A percentile compares a stretch with the other conserved stretches of the same genome.
phyloP scores from a whole-genome alignment of 2,113 vertebrate genomes.

The Tinamus guttatus region DNA sequence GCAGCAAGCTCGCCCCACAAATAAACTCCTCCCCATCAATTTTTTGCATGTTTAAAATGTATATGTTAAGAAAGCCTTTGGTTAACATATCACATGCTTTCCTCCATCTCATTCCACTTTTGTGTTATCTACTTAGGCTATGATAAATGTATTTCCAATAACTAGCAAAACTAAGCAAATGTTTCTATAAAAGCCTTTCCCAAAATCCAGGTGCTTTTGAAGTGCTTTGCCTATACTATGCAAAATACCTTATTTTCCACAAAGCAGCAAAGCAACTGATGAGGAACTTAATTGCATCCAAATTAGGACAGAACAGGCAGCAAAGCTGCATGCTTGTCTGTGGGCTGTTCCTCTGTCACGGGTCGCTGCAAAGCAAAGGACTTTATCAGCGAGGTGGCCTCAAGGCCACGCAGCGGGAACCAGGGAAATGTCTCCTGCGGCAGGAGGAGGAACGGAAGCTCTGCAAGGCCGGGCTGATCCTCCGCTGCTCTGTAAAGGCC shows the following conservation, averaged over 20 bases:
- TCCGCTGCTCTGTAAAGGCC: neutral
- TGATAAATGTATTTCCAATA: neutral
- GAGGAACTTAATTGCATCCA: fast-evolving
- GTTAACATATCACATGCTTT: too few species aligned
- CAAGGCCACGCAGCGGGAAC: neutral
- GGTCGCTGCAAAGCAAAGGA: neutral
- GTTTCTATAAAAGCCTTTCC: neutral
- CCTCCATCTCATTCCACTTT: neutral
- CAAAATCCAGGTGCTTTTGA: neutral
- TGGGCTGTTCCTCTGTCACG: neutral
- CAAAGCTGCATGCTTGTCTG: neutral
- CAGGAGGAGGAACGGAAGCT: neutral
- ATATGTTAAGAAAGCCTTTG: neutral
- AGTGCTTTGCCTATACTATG: neutral
- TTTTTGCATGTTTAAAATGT: neutral
- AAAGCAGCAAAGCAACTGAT: neutral
- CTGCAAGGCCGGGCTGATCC: neutral
- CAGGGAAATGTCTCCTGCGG: neutral
- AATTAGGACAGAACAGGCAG: too few species aligned
- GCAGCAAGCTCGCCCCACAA: neutral
- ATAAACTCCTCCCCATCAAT: neutral
- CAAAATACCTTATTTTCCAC: neutral
- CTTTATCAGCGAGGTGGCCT: neutral
- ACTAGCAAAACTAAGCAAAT: neutral
- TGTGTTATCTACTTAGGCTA: neutral